Base-by-base conservation (phyloP, 2,888 invertebrate genomes). In the Nysson spinosus region DNA sequence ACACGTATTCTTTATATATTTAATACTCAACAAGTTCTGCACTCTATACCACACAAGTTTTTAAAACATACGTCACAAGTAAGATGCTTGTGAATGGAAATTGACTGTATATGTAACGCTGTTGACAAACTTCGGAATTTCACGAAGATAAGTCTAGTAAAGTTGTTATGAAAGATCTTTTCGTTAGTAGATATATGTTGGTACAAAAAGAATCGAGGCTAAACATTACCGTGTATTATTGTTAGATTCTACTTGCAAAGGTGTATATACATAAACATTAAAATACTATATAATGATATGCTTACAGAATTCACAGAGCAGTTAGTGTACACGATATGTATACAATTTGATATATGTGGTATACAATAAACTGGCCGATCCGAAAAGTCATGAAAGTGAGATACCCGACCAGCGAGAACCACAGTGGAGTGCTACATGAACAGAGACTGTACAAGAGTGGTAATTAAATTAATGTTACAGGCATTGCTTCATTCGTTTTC, bases 301-400 rank as follows among this genome's bases (percentile, higher is more conserved):
- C 73, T 83, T 83, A 72, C 83, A 83, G 83, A 81, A 82, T 52
- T 80, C 79, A 76, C 77, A 77, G 69, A 72, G 76, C 80, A 81
- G 79, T 83, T 83, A 83, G 81, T 82, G 79, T 78, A 75, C 70
- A 69, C 72, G 65, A 77, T 78, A 76, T 74, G 77, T 81, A 79
- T 79, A 73, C 72, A 72, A 67, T 74, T 77, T 78, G 69, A 78
- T 82, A 79, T 76, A 76, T 76, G 71, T 68, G 63, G 76, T 78
- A 77, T 74, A 75, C 72, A 72, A 74, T 78, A 77, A 76, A 78
- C 76, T 80, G 79, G 75, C 67, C 72, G 69, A 72, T 78, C 72
- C 75, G 58, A 78, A n/a, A 76, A 78, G 66, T 76, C 77, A 58
- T 72, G 75, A 82, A 79, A 78, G 57, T 75, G 78, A 78, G 68